Percentiles rank a stretch among this genome's conserved stretches.
phyloP scores from a whole-genome alignment of 2,888 invertebrate genomes.

The Heliconius charithonia region DNA sequence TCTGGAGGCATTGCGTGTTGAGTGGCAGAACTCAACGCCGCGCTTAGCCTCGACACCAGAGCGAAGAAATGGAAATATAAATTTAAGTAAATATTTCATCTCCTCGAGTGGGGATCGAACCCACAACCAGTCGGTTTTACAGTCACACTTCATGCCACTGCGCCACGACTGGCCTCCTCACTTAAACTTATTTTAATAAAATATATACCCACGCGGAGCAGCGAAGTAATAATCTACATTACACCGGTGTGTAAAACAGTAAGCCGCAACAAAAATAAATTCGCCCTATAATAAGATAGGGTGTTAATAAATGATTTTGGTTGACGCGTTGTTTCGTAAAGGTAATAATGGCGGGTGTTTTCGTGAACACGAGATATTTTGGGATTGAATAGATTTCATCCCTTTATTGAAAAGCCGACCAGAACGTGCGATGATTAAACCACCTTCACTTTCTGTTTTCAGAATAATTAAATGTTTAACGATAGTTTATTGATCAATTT shows the following conservation, averaged over 20 bases:
- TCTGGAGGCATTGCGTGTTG: no score
- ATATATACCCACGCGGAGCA: no score
- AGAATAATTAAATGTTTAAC: neutral
- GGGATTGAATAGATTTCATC: slow-evolving; percentile 33
- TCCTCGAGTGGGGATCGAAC: no score
- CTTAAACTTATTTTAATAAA: no score
- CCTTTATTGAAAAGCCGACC: slow-evolving; percentile 31
- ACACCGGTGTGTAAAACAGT: neutral
- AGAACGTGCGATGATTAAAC: slow-evolving; percentile 31
- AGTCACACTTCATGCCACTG: no score
- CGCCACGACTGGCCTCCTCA: no score
- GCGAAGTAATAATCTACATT: neutral
- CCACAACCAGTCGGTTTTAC: no score
- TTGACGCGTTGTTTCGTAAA: slow-evolving; percentile 19
- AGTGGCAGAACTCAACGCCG: no score
- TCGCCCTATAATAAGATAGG: neutral
- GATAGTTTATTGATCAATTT: neutral
- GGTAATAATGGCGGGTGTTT: slow-evolving; percentile 24
- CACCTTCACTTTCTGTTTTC: neutral
- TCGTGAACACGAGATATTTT: slow-evolving; percentile 32
- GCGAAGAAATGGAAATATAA: no score
- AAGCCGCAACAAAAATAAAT: neutral
- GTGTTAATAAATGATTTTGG: slow-evolving; percentile 29
- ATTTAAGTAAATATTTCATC: no score
- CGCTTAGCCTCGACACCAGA: no score